phyloP scores from a whole-genome alignment of 2,888 invertebrate species.

The Sminthurides aquaticus region DNA sequence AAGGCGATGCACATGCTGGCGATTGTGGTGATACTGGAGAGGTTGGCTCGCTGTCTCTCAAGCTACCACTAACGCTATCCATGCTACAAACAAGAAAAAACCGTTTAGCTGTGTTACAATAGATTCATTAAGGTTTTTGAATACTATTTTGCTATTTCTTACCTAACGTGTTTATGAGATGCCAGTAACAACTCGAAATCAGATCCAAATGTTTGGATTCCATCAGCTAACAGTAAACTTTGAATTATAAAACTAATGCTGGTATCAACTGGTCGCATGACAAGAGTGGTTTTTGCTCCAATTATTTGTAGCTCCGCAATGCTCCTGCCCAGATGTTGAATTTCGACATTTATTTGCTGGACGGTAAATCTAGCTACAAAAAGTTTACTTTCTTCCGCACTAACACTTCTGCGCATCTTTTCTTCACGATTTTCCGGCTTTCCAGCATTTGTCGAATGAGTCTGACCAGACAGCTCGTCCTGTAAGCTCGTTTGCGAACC shows the following conservation, averaged over 20 bases:
- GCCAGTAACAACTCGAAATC: conserved; percentile 92
- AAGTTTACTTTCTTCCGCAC: conserved; percentile 26
- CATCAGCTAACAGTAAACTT: conserved; percentile 85
- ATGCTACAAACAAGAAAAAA: conserved; percentile 54
- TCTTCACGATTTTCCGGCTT: neutral
- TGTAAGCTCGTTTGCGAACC: conserved; percentile 34
- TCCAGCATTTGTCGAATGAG: neutral
- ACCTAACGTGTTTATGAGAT: conserved; percentile 90
- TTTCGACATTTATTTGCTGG: conserved; percentile 50
- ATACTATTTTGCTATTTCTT: conserved; percentile 38
- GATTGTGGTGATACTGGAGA: conserved; percentile 78
- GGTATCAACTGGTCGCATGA: conserved; percentile 65
- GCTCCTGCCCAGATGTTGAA: conserved; percentile 77
- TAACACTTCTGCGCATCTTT: conserved; percentile 4
- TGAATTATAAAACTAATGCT: conserved; percentile 80
- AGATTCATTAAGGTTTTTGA: neutral
- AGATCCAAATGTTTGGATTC: conserved; percentile 86
- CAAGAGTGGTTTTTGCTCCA: conserved; percentile 70
- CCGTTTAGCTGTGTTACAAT: conserved; percentile 23
- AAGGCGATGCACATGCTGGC: conserved; percentile 48
- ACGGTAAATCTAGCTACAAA: conserved; percentile 50
- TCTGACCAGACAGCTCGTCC: neutral
- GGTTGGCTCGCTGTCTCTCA: conserved; percentile 83
- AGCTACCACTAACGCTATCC: conserved; percentile 88
- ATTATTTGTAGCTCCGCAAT: conserved; percentile 88